Base-by-base conservation (phyloP, 2,888 invertebrate species). In the Drosophila kanekoi region DNA sequence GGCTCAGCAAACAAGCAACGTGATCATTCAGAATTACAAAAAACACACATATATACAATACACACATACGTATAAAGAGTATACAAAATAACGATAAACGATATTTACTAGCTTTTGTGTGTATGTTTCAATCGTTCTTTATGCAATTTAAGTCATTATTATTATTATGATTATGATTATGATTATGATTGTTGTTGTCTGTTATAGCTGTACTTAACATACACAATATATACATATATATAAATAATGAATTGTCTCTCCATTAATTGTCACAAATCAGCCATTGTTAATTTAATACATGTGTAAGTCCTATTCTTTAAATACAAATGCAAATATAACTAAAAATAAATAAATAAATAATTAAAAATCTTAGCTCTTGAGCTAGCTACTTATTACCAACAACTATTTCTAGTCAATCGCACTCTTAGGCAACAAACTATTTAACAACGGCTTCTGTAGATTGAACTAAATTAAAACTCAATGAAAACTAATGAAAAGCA, bases 221-320 rank as follows among this genome's bases (percentile, higher is more conserved):
- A 59, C 35, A 43, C 28, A 49, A 47, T 41, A 69, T 40, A 51
- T 35, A 40, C 43, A 60, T 28, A 40, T 44, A 38, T 49, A 37
- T 45, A 56, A 41, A 40, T 40, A 23, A 51, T 62, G 49, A 76
- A 63, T 51, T 68, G 70, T 74, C 73, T 86, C 71, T 72, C 70
- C 81, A 88, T 86, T 68, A 64, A 61, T 72, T 48, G 60, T 67
- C 68, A 73, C 62, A 67, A 28, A 72, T 72, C 81, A 72, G 82
- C 63, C 82, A 87, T 85, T 82, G 87, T 88, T 83, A 86, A 72
- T 83, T 83, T 80, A 81, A 77, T 83, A 88, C 84, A 86, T 87
- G 82, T 87, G 87, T 82, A 87, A 82, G 82, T 58, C 56, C 76
- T 84, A 66, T 61, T 53, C 49, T 62, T 73, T 72, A 51, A 62